Evolutionary conservation across 2,113 vertebrate species (phyloP).

Genomic region (Pygathrix nemaeus): DNA sequence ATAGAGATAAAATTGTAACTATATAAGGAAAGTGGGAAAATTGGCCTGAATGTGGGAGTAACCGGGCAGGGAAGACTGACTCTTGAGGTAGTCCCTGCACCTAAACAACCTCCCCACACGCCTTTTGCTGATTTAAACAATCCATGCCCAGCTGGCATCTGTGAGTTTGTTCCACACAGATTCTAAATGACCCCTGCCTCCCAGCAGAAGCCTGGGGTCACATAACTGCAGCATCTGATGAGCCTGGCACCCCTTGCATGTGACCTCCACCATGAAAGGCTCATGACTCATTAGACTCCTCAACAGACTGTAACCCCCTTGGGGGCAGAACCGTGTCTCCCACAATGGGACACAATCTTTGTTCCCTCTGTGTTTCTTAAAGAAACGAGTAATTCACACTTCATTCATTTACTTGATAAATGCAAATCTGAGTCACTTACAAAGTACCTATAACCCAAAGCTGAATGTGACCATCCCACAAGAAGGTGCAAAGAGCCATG

Average conservation of each 20-base stretch:
- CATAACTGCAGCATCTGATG: not conserved
- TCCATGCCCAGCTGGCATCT: not conserved
- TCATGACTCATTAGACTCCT: not conserved
- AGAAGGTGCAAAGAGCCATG: not conserved
- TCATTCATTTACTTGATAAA: not conserved
- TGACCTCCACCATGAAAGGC: not conserved
- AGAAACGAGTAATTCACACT: not conserved
- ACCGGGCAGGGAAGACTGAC: too few relatives aligned
- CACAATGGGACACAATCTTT: not conserved
- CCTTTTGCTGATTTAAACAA: not conserved
- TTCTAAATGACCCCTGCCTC: not conserved
- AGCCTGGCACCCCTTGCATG: rapidly evolving
- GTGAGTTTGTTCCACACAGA: not conserved
- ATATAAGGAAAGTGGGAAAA: not conserved
- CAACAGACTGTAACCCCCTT: too few relatives aligned
- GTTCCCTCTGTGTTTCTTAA: not conserved
- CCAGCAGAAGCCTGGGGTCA: not conserved
- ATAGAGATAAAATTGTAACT: constrained; percentile 42
- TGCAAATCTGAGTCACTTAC: not conserved
- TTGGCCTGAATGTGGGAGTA: not conserved
- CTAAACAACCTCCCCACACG: not conserved
- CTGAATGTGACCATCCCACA: not conserved
- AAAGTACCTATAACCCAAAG: not conserved
- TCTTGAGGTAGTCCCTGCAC: not conserved
- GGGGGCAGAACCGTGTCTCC: not conserved